phyloP scores from a whole-genome alignment of 2,113 vertebrate genomes.

The Percopsis transmontana region DNA sequence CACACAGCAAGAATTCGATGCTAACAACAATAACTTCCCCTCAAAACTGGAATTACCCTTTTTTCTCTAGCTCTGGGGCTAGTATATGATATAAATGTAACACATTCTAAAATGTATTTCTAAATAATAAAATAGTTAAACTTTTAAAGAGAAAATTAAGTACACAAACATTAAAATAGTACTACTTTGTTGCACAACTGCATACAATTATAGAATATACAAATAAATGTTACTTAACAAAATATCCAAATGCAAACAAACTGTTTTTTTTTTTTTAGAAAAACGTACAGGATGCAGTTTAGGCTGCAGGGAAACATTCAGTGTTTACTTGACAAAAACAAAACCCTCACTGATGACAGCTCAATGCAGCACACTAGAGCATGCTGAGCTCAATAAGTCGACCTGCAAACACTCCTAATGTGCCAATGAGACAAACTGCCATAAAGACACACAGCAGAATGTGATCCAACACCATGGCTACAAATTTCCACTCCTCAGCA shows the following conservation, averaged over 20 bases:
- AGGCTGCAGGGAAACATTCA: neutral
- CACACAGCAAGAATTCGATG: neutral
- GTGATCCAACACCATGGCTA: constrained; percentile 98
- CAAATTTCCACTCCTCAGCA: constrained; percentile 98
- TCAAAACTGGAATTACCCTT: neutral
- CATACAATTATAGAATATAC: neutral
- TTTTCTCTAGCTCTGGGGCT: constrained; percentile 26
- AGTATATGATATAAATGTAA: constrained; percentile 6
- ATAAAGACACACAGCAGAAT: constrained; percentile 96
- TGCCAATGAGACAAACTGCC: constrained; percentile 87
- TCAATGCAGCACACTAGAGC: constrained; percentile 34
- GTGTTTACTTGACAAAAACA: neutral
- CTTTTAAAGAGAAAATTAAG: neutral
- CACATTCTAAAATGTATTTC: constrained; percentile 7
- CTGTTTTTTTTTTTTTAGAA: too few species aligned
- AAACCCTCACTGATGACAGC: neutral
- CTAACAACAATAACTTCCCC: neutral
- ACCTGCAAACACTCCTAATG: constrained; percentile 87
- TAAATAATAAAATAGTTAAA: neutral
- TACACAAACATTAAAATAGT: neutral
- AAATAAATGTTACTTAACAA: neutral
- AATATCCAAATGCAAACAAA: constrained; percentile 22
- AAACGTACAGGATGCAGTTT: neutral
- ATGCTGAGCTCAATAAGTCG: constrained; percentile 91
- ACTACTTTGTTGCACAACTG: neutral